phyloP scores from a whole-genome alignment of 2,113 vertebrate genomes.

The Kobus ellipsiprymnus region DNA sequence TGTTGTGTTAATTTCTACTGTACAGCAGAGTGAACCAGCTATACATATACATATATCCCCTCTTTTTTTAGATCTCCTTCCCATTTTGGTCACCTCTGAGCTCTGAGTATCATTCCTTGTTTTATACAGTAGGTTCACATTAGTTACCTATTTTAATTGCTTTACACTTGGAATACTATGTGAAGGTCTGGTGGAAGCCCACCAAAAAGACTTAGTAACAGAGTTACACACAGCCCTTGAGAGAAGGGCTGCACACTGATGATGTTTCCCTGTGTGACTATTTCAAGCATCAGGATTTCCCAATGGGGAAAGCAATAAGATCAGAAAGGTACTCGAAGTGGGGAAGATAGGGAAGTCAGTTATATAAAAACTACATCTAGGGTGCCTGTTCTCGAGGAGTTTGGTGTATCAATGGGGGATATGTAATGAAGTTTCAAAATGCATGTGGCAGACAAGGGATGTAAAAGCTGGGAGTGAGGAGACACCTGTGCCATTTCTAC shows the following conservation, averaged over 20 bases:
- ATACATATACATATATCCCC: background rate
- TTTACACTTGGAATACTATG: background rate
- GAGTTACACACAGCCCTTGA: background rate
- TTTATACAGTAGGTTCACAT: background rate
- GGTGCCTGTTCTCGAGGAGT: background rate
- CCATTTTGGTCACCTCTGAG: background rate
- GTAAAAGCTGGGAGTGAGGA: background rate
- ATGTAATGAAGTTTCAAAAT: background rate
- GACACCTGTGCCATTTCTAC: background rate
- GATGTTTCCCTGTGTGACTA: background rate
- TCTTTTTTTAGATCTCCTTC: background rate
- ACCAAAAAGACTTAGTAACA: background rate
- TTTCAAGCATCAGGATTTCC: background rate
- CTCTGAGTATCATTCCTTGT: background rate
- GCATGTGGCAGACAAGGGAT: fast-evolving
- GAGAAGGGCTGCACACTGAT: background rate
- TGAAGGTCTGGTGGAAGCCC: background rate
- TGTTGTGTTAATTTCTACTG: background rate
- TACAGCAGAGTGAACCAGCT: background rate
- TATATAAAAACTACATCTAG: background rate
- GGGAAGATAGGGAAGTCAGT: background rate
- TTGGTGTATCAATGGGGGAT: background rate
- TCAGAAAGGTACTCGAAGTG: background rate
- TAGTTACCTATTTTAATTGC: background rate
- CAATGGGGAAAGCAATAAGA: background rate